Base-by-base conservation (phyloP, 2,113 vertebrate genomes). In the Sturnus vulgaris region DNA sequence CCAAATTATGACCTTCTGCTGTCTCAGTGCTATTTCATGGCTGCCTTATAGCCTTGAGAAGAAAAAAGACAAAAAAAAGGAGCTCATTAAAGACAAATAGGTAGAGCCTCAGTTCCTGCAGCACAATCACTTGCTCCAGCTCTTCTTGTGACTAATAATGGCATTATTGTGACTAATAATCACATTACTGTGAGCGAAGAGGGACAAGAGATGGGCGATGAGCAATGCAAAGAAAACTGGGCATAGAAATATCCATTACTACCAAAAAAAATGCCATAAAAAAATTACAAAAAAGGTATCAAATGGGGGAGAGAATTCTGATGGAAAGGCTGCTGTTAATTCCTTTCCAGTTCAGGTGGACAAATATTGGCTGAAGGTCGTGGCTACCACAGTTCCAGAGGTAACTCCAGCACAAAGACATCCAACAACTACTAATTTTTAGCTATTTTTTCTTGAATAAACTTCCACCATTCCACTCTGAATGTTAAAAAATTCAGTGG, bases 1-100 rank as follows among this genome's bases (percentile, higher is more conserved):
- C 30, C 30, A 76, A 82, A 88, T 92, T 46, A 82, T 61, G 78
- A 88, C 82, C 71, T 95, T 94, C 78, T 93, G 70, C 86, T 94
- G 91, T 80, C 73, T 86, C 65, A 20, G 10, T 57, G 66, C 35
- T 90, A 68, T 83, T 94, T 90, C 86, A 90, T 73, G 82, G 71
- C 82, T 82, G 59, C 86, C 65, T 92, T 72, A 56, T 22, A 75
- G 81, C 81, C 73, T 72, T 91, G 77, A 77, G 89, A 24, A 59
- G 71, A 53, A 69, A 73, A 61, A 40, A 52, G 63, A 44, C 14
- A 30, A 31, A 59, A 40, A 80, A 35, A 50, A 21, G 11, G 5
- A 79, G 39, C 37, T 79, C 31, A 59, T 92, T 64, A 87, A n/a
- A 52, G 78, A 82, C 63, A 73, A 94, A 88, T 70, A 3, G 9